phyloP scores from a whole-genome alignment of 2,888 invertebrate genomes.

The Chrysotoxum bicinctum region DNA sequence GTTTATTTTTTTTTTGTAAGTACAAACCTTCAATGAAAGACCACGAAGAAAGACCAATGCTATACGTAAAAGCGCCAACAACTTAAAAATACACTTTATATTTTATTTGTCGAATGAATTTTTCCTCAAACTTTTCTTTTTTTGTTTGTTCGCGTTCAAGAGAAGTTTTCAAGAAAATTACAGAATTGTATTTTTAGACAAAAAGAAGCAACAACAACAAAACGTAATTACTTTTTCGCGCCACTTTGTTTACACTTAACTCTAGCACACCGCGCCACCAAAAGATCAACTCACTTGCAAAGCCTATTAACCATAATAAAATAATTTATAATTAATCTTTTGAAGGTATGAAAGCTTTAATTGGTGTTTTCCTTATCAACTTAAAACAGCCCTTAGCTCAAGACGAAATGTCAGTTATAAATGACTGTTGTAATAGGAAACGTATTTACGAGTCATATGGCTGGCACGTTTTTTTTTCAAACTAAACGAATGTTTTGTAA shows the following conservation, averaged over 20 bases:
- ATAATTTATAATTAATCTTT: neutral
- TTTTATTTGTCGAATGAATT: neutral
- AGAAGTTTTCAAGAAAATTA: conserved; percentile 25
- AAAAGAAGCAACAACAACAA: conserved; percentile 4
- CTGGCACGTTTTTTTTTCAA: neutral
- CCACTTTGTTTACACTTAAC: conserved; percentile 55
- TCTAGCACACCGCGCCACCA: neutral
- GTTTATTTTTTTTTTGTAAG: neutral
- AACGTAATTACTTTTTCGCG: conserved; percentile 8
- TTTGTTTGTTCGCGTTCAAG: conserved; percentile 18
- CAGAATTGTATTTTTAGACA: conserved; percentile 37
- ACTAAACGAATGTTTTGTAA: neutral
- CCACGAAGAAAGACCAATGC: conserved; percentile 9
- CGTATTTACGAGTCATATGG: neutral
- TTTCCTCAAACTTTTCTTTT: neutral
- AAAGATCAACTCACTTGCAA: neutral
- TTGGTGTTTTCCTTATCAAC: conserved; percentile 5
- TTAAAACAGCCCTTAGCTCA: neutral
- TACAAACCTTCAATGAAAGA: conserved; percentile 62
- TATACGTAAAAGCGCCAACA: conserved; percentile 33
- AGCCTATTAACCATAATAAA: conserved; percentile 1
- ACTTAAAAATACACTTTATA: conserved; percentile 37
- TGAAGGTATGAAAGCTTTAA: conserved; percentile 11
- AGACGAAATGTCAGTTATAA: conserved; percentile 17
- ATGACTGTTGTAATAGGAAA: conserved; percentile 8